Base-by-base conservation (phyloP, 2,888 invertebrate genomes). In the Furcula furcula region DNA sequence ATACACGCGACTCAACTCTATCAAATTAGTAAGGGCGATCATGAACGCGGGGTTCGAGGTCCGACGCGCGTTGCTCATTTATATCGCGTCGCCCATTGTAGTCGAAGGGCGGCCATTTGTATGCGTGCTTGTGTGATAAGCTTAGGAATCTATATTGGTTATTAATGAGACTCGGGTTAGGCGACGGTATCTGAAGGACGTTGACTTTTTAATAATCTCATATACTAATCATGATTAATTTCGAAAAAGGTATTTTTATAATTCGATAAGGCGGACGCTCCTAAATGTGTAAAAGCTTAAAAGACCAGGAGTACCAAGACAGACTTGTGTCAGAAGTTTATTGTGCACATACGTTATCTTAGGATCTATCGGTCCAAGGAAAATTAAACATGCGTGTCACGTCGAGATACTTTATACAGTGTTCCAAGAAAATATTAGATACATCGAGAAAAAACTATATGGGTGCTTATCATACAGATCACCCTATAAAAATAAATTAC, bases 391-490 rank as follows among this genome's bases (percentile, higher is more conserved):
- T 10, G 45, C 38, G 33, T 19, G 45, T 35, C 34, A 29, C 12
- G 10, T 10, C 15, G 29, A 39, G 26, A 36, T 46, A 36, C 45
- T 56, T 47, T 48, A 48, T 43, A 34, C 3, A 0, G 9, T 46
- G 23, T 39, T 33, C 41, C 50, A n/a, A n/a, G 46, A 48, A 61
- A 59, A 47, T 46, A 40, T 40, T 53, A 20, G 3, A 51, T 51
- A 46, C 50, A 50, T 56, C 58, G 60, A 44, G 40, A 55, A 52
- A 44, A 43, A 49, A 29, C 1, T 38, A 40, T 61, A 68, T 66
- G 73, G 74, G 70, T 71, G 48, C 58, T 73, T 67, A 72, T 59
- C 58, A 65, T 66, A 58, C 44, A 61, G 51, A 60, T 61, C 59
- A 56, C 56, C 52, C 37, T 51, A 61, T 55, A 65, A 59, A 61